Conservation (phyloP, 37 sponge, comb jelly and placozoan species). For the Halichondria panicea region DNA sequence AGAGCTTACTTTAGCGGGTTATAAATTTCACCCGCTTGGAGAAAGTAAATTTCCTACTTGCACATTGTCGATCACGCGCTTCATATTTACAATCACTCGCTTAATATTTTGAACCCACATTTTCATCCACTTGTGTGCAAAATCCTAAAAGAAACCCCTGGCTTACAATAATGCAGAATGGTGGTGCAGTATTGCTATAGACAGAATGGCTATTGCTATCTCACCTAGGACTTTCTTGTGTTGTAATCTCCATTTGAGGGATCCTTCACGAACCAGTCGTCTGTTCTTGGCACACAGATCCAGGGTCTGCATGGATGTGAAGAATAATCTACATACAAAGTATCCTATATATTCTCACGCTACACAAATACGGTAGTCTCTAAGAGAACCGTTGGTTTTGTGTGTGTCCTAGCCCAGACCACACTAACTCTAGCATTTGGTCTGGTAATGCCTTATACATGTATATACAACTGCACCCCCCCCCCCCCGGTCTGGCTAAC, state of each 20-base stretch:
- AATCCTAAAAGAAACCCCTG: background rate
- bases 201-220: background rate
- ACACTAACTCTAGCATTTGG: background rate
- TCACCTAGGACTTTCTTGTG: constrained; percentile 62
- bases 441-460: background rate
- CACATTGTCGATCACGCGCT: too few species aligned
- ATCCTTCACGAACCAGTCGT: constrained; percentile 57
- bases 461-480: background rate
- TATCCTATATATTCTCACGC: too few species aligned
- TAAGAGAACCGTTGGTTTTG: too few species aligned
- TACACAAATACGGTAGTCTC: too few species aligned
- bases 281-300: constrained; percentile 52
- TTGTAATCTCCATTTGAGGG: constrained; percentile 68
- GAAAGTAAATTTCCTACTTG: too few species aligned
- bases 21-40: too few species aligned
- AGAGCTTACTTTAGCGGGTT: too few species aligned
- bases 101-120: too few species aligned
- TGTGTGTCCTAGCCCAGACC: background rate
- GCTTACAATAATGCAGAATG: background rate
- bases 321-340: background rate
- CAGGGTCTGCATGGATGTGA: constrained; percentile 31
- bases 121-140: background rate
- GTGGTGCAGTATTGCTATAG: background rate
- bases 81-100: too few species aligned
- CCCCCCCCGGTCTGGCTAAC: background rate